Evolutionary conservation across 1,140 invertebrate genomes (phyloP).

Genomic region (Phymorhynchus buccinoides): DNA sequence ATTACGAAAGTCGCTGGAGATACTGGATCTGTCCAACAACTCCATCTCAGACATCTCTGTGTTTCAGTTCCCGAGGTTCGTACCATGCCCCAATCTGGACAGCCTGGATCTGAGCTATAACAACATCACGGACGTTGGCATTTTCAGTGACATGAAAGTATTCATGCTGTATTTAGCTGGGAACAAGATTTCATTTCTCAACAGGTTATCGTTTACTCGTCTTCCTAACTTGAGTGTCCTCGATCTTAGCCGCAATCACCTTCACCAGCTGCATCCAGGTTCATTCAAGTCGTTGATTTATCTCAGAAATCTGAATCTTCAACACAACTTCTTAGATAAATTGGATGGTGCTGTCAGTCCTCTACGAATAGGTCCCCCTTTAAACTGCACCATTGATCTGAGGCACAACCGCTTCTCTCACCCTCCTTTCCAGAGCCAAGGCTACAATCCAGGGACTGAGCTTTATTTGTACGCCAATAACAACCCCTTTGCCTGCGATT

Average conservation of each 20-base stretch:
- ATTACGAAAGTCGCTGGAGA: not conserved
- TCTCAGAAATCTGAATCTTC: not conserved
- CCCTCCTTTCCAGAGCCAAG: slow-evolving; percentile 1
- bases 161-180: not conserved
- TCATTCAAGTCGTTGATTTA: not conserved
- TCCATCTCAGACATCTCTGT: slow-evolving; percentile 17
- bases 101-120: slow-evolving; percentile 27
- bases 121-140: slow-evolving; percentile 23
- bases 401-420: slow-evolving; percentile 24
- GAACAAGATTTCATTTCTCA: not conserved
- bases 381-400: slow-evolving; percentile 9
- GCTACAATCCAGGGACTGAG: not conserved
- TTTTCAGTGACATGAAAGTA: slow-evolving; percentile 10
- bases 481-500: slow-evolving; percentile 32
- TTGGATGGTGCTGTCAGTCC: slow-evolving; percentile 22
- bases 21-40: not conserved
- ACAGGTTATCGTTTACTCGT: slow-evolving; percentile 29
- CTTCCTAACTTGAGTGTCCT: not conserved
- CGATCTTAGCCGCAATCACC: slow-evolving; percentile 24
- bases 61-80: slow-evolving; percentile 19
- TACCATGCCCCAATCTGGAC: not conserved
- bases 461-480: slow-evolving; percentile 3
- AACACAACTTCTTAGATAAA: slow-evolving; percentile 9
- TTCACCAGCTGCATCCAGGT: slow-evolving; percentile 16
- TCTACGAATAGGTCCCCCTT: no score